These are phyloP conservation scores for Carlito syrichta DNA, from an alignment of 2,113 vertebrate genomes.

Conservation along the genomic window DNA sequence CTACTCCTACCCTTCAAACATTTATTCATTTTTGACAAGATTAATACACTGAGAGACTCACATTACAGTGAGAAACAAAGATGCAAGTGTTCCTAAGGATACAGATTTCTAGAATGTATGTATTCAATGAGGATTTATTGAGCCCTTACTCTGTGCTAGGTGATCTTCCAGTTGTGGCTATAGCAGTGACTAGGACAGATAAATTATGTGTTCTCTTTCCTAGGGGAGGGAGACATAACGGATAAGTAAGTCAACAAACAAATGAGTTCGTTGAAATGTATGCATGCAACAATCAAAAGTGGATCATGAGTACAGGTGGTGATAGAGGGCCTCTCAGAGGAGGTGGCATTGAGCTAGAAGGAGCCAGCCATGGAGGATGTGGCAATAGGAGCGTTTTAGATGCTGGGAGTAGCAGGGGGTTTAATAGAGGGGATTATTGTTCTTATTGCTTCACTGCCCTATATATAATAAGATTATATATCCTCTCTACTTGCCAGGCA, in stretches of 20 bases:
- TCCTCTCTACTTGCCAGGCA: not conserved
- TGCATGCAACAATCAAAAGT: not conserved
- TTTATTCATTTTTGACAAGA: not conserved
- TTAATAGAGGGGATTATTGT: not conserved
- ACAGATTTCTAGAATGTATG: not conserved
- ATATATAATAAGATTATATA: not conserved
- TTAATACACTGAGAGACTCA: not conserved
- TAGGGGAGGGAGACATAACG: not conserved
- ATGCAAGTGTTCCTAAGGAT: not conserved
- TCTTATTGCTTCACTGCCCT: not conserved
- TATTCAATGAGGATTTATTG: not conserved
- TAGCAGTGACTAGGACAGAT: not conserved
- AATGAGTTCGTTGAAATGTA: not conserved
- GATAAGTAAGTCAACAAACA: not conserved
- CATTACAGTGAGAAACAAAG: not conserved
- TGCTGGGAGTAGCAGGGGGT: not conserved
- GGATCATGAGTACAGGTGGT: not conserved
- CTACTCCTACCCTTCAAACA: too few species aligned
- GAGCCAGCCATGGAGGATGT: not conserved
- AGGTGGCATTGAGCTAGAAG: not conserved
- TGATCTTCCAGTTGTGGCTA: not conserved
- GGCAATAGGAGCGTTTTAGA: not conserved
- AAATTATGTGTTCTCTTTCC: not conserved
- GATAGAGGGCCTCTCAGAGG: not conserved
- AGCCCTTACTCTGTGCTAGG: not conserved